Percentiles rank a stretch among this genome's conserved stretches.
phyloP scores from a whole-genome alignment of 2,888 invertebrate genomes.

The Apomyelois bistriatella region DNA sequence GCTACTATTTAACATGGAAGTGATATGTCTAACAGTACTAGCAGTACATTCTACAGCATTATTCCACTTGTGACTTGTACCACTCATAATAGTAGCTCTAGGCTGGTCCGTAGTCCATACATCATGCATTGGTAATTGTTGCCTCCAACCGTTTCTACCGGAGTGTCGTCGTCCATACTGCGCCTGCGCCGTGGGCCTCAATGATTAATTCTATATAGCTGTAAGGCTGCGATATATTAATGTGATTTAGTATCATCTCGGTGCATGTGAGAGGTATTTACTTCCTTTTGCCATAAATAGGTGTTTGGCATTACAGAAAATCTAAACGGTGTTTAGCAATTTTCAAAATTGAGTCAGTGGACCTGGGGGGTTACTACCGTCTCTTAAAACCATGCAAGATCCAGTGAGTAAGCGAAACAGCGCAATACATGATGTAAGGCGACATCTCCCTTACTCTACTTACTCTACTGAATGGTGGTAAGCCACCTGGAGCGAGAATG shows the following conservation, averaged over 20 bases:
- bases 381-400: no score
- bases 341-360: no score
- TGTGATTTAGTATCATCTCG: conserved; percentile 22
- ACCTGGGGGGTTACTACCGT: no score
- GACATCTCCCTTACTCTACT: no score
- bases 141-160: conserved; percentile 39
- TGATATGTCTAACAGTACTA: no score
- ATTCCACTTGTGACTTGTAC: conserved; percentile 13
- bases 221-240: conserved; percentile 26
- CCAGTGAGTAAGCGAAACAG: no score
- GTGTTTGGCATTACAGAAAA: background rate
- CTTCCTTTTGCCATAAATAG: conserved; percentile 7
- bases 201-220: conserved; percentile 36
- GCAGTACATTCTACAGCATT: background rate
- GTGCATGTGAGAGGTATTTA: conserved; percentile 6
- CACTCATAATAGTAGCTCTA: conserved; percentile 29
- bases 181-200: conserved; percentile 20
- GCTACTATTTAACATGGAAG: no score
- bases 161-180: conserved; percentile 35
- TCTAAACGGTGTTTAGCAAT: no score
- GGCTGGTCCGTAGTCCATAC: conserved; percentile 41
- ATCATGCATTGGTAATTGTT: conserved; percentile 56
- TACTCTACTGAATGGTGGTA: no score
- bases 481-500: no score
- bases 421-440: no score